Base-by-base conservation (phyloP, 1,140 invertebrate species). In the Gerris buenoi region DNA sequence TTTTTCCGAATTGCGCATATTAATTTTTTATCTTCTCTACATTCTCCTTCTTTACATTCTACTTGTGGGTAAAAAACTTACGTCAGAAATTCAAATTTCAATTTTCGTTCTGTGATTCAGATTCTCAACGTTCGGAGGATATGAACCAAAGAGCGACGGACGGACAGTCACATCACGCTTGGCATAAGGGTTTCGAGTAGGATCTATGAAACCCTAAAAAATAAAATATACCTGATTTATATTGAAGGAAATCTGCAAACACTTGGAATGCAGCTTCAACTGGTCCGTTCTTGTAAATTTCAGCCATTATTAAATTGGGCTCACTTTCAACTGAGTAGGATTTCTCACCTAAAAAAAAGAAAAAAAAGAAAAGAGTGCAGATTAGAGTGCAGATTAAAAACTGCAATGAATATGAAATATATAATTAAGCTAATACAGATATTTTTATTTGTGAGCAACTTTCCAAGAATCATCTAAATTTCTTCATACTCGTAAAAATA, bases 181-280 rank as follows among this genome's bases (percentile, higher is more conserved):
- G n/a, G n/a, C n/a, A n/a, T n/a, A n/a, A n/a, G n/a, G n/a, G n/a
- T n/a, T n/a, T n/a, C n/a, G n/a, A n/a, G n/a, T n/a, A n/a, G n/a
- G n/a, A n/a, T n/a, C n/a, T n/a, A n/a, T n/a, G n/a, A n/a, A n/a
- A n/a, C n/a, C n/a, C n/a, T n/a, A n/a, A n/a, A n/a, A n/a, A n/a
- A n/a, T n/a, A n/a, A n/a, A n/a, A n/a, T n/a, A 77, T 75, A 86
- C 87, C 89, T 67, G 81, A 83, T 79, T 93, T 93, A 79, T 97
- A 97, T 46, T 81, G 77, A 1, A 91, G 77, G 73, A 97, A 88
- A 79, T 97, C 94, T 64, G 83, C 83, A 75, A 92, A 97, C 13
- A 97, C 93, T 1, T 86, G 87, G 73, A 96, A 95, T 33, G 90
- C 90, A 0, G 82, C 91, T 79, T 95, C 93, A 0, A 96, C 89